Evolutionary conservation across 53 echinoderm and acorn worm genomes (phyloP).

Genomic region (Luidia sarsii): DNA sequence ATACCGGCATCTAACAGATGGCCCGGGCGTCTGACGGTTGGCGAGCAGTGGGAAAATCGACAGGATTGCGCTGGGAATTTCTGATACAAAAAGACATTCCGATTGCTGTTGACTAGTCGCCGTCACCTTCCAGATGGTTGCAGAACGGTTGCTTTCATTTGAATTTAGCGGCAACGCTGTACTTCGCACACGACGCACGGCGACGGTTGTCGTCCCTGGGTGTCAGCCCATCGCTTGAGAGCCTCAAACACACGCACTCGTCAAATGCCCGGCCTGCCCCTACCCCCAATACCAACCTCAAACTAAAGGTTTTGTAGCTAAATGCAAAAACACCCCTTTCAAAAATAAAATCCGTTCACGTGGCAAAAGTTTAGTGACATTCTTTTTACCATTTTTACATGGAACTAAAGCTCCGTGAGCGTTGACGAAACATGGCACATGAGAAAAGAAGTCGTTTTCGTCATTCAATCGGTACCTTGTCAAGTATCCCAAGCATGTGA

Average conservation of each 20-base stretch:
- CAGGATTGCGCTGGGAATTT: constrained; percentile 60
- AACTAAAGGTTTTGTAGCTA: constrained; percentile 35
- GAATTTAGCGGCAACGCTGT: constrained; percentile 61
- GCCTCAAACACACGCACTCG: constrained; percentile 41
- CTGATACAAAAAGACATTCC: constrained; percentile 62
- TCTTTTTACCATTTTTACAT: background rate
- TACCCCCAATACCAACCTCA: constrained; percentile 24
- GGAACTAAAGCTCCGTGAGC: background rate
- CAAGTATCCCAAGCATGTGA: background rate
- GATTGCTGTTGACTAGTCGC: constrained; percentile 62
- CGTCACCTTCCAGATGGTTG: constrained; percentile 60
- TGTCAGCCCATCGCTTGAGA: constrained; percentile 41
- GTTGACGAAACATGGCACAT: constrained; percentile 48
- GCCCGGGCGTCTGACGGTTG: constrained; percentile 54
- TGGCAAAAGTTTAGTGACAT: constrained; percentile 29
- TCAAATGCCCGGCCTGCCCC: constrained; percentile 37
- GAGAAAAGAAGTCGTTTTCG: constrained; percentile 5
- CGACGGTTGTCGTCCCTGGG: constrained; percentile 50
- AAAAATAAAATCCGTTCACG: constrained; percentile 9
- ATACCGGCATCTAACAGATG: constrained; percentile 62
- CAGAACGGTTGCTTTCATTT: constrained; percentile 61
- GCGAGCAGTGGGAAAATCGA: constrained; percentile 54
- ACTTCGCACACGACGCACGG: constrained; percentile 50
- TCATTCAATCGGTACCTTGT: constrained; percentile 17
- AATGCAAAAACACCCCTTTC: constrained; percentile 25